These are phyloP conservation scores for Tamandua tetradactyla DNA, from an alignment of 2,797 vertebrate species.

Conservation along the genomic window DNA sequence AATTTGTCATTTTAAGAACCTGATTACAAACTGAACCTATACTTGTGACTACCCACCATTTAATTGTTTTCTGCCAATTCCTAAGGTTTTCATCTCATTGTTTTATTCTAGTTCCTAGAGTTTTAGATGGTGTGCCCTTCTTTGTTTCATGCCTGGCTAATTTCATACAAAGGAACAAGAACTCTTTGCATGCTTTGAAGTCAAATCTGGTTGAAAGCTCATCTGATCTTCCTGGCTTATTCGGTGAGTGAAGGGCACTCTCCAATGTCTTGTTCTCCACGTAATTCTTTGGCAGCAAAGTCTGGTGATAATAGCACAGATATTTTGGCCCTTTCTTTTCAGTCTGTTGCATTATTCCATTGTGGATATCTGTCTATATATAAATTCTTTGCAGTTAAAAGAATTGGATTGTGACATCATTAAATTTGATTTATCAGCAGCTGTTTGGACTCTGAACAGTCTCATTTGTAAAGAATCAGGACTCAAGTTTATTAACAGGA, in stretches of 20 bases:
- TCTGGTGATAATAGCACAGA: not conserved
- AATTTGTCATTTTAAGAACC: not conserved
- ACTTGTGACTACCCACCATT: not conserved
- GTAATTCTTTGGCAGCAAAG: not conserved
- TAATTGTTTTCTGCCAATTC: not conserved
- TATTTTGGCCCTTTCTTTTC: not conserved
- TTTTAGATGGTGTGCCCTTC: not conserved
- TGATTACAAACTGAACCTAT: not conserved
- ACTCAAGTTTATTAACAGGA: not conserved
- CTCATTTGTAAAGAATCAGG: not conserved
- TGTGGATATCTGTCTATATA: not conserved
- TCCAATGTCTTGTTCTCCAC: too few species aligned
- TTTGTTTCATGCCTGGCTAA: not conserved
- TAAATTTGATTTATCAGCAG: not conserved
- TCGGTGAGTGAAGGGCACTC: not conserved
- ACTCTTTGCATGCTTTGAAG: not conserved
- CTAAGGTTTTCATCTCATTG: too few species aligned
- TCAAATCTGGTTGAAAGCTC: not conserved
- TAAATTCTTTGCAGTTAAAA: not conserved
- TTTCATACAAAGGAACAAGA: not conserved
- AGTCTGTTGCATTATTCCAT: not conserved
- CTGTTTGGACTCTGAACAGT: slow-evolving; percentile 14
- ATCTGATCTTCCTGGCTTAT: not conserved
- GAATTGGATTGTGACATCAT: not conserved
- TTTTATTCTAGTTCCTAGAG: too few species aligned